Base-by-base conservation (phyloP, 1,140 invertebrate genomes). In the Hyphantria cunea region DNA sequence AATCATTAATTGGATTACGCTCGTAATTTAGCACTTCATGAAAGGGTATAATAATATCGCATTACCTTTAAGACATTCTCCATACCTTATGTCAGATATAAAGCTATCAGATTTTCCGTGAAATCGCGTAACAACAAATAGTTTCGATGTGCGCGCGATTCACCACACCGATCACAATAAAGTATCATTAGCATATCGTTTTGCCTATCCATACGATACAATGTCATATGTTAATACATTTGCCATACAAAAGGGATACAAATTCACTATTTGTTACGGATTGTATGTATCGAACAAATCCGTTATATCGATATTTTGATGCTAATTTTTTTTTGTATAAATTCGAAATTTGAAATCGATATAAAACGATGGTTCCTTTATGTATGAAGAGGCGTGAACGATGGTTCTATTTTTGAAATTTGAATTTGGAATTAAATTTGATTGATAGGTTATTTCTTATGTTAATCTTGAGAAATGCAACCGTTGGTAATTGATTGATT, bases 301-400 rank as follows among this genome's bases (percentile, higher is more conserved):
- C 82, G 82, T 84, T 85, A 76, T 48, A 58, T 58, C 70, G 63
- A 79, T 80, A 78, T 82, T 79, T 80, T 74, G 64, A 87, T 87
- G 81, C 76, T 74, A 85, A 85, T 85, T 68, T 62, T 66, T 59
- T 76, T 73, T 56, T 56, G 45, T 37, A 47, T 39, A 39, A 39
- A 39, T 39, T 39, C 37, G 14, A 48, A 56, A 56, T 48, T 56
- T 34, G 12, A 48, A 56, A 48, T 56, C 33, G 33, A 58, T 37
- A 37, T 11, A 37, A 37, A 53, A 31, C 61, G 66, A 62, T 81
- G 73, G 76, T 66, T 72, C 75, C 61, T 62, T 78, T 83, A 67
- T 77, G 64, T 58, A 79, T 82, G 54, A 82, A 77, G 65, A 54
- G 72, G 64, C 33, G 44, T 56, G 47, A 64, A 34, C 17, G 52